phyloP scores from a whole-genome alignment of 1,140 invertebrate species.

The Drosophila willistoni region DNA sequence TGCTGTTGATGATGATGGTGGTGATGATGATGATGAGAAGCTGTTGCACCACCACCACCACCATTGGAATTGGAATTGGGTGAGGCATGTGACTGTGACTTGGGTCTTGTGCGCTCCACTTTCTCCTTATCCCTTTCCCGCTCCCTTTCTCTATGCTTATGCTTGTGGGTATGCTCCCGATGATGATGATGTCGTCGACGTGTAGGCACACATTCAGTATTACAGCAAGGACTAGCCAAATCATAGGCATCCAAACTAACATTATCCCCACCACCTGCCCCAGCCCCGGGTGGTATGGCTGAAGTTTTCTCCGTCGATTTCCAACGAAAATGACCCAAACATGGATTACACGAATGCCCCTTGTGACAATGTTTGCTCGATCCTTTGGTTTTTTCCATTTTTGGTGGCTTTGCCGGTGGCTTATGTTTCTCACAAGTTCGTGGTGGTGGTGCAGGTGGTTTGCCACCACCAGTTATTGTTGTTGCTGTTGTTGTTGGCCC shows the following conservation, averaged over 20 bases:
- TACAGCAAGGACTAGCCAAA: constrained; percentile 92
- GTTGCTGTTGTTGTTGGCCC: background rate
- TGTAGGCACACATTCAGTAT: constrained; percentile 91
- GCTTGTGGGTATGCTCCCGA: constrained; percentile 86
- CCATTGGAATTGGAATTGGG: constrained; percentile 53
- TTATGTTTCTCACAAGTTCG: constrained; percentile 80
- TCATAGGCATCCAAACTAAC: constrained; percentile 92
- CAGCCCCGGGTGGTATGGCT: background rate
- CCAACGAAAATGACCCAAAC: constrained; percentile 84
- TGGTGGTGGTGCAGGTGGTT: constrained; percentile 74
- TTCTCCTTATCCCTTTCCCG: constrained; percentile 62
- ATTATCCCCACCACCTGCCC: constrained; percentile 84
- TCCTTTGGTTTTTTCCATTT: constrained; percentile 63
- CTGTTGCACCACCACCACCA: constrained; percentile 14
- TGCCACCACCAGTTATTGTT: constrained; percentile 23
- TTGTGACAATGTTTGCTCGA: constrained; percentile 78
- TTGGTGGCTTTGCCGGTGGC: constrained; percentile 64
- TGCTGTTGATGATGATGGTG: constrained; percentile 37
- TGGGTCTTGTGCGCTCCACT: constrained; percentile 75
- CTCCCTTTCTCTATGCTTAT: constrained; percentile 83
- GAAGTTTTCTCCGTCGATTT: constrained; percentile 69
- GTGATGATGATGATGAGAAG: constrained; percentile 55
- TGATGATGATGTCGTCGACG: constrained; percentile 86
- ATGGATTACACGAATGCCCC: constrained; percentile 89
- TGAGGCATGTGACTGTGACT: constrained; percentile 83